Evolutionary conservation across 1,140 invertebrate species (phyloP).

Genomic region (Nephila pilipes): DNA sequence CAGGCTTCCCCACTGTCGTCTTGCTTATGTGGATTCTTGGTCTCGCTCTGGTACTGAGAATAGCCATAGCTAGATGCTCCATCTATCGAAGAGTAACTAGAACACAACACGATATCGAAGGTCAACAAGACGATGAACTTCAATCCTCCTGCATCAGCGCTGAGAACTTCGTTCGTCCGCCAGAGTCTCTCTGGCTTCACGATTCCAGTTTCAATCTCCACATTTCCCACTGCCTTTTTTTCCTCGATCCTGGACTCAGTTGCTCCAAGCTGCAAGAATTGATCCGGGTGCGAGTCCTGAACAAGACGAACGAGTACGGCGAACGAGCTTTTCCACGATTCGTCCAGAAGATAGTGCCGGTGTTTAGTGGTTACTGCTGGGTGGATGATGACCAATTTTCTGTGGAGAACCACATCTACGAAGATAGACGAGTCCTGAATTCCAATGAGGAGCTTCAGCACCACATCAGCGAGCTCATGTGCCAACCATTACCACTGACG

Average conservation of each 20-base stretch:
- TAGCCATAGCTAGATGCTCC: conserved; percentile 79
- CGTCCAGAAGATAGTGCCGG: conserved; percentile 81
- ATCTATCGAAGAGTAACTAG: conserved; percentile 78
- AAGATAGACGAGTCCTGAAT: conserved; percentile 80
- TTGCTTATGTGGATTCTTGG: conserved; percentile 78
- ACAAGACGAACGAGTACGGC: conserved; percentile 81
- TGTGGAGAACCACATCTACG: conserved; percentile 83
- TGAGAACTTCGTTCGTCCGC: conserved; percentile 78
- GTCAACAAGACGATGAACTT: not conserved
- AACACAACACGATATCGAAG: conserved; percentile 36
- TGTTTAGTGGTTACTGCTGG: conserved; percentile 83
- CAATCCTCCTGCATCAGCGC: not conserved
- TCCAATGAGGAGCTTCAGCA: conserved; percentile 81
- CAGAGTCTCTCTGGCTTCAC: conserved; percentile 83
- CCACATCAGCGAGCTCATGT: conserved; percentile 82
- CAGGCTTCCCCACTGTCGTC: conserved; percentile 79
- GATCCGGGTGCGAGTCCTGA: conserved; percentile 82
- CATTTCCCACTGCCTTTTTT: conserved; percentile 83
- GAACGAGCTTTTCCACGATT: conserved; percentile 83
- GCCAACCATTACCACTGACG: conserved; percentile 81
- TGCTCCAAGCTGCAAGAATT: conserved; percentile 82
- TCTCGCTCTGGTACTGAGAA: conserved; percentile 80
- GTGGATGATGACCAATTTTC: conserved; percentile 82
- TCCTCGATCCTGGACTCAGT: conserved; percentile 82
- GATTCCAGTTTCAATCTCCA: conserved; percentile 80